These are phyloP conservation scores for Chloroclystis v-ata DNA, from an alignment of 2,888 invertebrate species.

Conservation along the genomic window DNA sequence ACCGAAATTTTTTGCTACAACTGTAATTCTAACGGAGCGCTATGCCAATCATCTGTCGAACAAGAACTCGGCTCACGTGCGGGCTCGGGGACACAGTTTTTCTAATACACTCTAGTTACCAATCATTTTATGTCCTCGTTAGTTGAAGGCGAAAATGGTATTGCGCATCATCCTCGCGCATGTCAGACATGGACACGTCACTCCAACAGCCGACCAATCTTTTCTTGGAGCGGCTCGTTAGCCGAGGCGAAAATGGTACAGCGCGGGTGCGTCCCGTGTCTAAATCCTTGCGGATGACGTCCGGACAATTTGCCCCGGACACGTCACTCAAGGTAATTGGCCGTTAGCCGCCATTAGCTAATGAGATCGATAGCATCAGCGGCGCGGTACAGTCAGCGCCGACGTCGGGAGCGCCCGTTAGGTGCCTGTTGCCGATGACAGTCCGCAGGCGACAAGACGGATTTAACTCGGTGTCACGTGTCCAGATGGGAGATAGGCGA, in stretches of 20 bases:
- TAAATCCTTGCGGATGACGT: conserved; percentile 20
- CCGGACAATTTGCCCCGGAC: conserved; percentile 64
- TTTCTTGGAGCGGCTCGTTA: conserved; percentile 41
- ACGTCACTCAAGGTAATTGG: conserved; percentile 71
- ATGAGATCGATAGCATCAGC: conserved; percentile 58
- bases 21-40: too few species aligned
- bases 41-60: too few species aligned
- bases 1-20: too few species aligned
- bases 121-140: conserved; percentile 13
- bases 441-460: conserved; percentile 39
- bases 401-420: conserved; percentile 42
- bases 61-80: not conserved
- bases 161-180: conserved; percentile 15
- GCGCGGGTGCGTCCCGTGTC: conserved; percentile 17
- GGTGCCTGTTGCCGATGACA: conserved; percentile 45
- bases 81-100: not conserved
- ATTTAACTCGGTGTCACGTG: conserved; percentile 30
- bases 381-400: conserved; percentile 47
- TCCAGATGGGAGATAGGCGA: conserved; percentile 30
- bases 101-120: conserved; percentile 7
- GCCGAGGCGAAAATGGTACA: conserved; percentile 38
- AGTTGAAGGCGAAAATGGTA: conserved; percentile 25
- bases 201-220: conserved; percentile 38
- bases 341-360: conserved; percentile 58
- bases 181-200: conserved; percentile 65